Conservation (phyloP, 2,888 invertebrate species). For the Lucinisca nassula region DNA sequence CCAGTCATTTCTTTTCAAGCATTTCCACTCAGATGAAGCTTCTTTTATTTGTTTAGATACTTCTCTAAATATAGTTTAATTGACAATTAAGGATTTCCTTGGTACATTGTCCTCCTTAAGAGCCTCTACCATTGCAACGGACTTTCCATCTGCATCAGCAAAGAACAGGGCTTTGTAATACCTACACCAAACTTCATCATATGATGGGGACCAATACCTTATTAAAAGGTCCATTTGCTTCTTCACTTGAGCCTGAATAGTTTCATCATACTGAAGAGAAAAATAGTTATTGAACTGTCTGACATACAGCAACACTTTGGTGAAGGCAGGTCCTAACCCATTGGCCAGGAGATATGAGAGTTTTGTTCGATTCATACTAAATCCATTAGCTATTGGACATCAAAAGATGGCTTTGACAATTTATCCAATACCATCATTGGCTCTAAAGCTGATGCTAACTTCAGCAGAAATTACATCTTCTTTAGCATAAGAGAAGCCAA, state of each 20-base stretch:
- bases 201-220: slow-evolving; percentile 23
- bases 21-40: too few relatives aligned
- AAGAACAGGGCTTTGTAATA: slow-evolving; percentile 35
- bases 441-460: slow-evolving; percentile 16
- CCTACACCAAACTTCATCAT: slow-evolving; percentile 30
- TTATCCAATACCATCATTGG: slow-evolving; percentile 8
- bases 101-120: slow-evolving; percentile 21
- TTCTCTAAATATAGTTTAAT: too few relatives aligned
- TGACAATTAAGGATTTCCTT: too few relatives aligned
- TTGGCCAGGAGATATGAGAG: slow-evolving; percentile 10
- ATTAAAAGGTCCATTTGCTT: slow-evolving; percentile 37
- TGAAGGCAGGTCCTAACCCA: slow-evolving; percentile 18
- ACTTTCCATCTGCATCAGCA: slow-evolving; percentile 26
- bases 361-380: slow-evolving; percentile 9
- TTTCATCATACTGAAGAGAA: slow-evolving; percentile 27
- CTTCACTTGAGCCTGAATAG: slow-evolving; percentile 31
- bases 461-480: not conserved
- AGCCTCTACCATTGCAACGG: not conserved
- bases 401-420: slow-evolving; percentile 2
- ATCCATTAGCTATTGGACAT: not conserved
- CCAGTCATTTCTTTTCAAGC: too few relatives aligned
- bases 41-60: too few relatives aligned
- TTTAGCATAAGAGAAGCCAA: not conserved
- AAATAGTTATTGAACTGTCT: not conserved
- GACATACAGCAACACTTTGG: slow-evolving; percentile 1